Conservation (phyloP, 2,113 vertebrate genomes). For the Halcyon senegalensis region DNA sequence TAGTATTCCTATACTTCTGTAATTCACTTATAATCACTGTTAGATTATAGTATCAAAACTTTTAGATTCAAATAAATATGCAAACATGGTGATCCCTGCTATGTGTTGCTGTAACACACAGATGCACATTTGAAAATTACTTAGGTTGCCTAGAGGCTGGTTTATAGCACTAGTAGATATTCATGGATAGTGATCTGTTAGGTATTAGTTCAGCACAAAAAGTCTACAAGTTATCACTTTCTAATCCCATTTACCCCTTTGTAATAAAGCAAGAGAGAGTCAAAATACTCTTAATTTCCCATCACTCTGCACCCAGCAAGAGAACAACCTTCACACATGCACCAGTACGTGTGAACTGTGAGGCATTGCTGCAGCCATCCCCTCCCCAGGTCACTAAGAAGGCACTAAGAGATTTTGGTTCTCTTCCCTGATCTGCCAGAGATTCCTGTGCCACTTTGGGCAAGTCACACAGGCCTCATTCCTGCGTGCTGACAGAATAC, state of each 20-base stretch:
- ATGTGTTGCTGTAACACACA: not conserved
- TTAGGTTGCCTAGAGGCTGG: not conserved
- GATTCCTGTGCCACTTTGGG: not conserved
- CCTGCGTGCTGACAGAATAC: not conserved
- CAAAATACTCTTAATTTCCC: not conserved
- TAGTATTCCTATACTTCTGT: not conserved
- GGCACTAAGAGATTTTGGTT: not conserved
- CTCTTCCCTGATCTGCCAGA: not conserved
- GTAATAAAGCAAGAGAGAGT: not conserved
- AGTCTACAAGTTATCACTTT: not conserved
- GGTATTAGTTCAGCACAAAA: not conserved
- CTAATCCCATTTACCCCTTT: not conserved
- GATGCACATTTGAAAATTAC: not conserved
- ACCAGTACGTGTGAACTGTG: fast-evolving
- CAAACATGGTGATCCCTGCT: not conserved
- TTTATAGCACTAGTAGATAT: not conserved
- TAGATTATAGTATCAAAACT: not conserved
- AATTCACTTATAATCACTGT: not conserved
- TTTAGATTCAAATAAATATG: not conserved
- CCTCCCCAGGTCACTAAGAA: not conserved
- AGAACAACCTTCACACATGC: not conserved
- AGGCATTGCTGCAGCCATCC: not conserved
- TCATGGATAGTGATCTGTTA: not conserved
- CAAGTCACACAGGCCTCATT: not conserved
- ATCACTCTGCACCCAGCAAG: not conserved